Conservation (phyloP, 2,113 vertebrate species). For the Cygnus atratus region DNA sequence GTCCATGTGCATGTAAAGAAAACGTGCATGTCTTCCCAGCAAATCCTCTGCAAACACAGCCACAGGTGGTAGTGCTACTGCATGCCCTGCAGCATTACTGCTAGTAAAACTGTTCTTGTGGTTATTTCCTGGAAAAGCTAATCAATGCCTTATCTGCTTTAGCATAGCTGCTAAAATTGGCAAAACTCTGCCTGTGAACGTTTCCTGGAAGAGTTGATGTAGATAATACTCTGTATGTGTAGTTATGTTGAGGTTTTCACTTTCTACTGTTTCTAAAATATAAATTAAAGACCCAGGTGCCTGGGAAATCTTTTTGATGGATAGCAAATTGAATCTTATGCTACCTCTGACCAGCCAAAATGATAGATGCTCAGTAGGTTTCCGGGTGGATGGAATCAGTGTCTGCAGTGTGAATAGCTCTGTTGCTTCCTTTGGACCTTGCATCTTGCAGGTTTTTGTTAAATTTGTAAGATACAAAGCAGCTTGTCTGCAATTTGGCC, state of each 20-base stretch:
- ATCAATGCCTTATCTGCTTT: not conserved
- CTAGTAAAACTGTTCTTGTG: not conserved
- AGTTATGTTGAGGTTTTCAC: not conserved
- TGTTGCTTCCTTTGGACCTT: constrained; percentile 39
- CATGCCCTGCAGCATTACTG: not conserved
- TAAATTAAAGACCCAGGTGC: not conserved
- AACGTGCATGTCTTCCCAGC: not conserved
- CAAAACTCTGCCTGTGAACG: not conserved
- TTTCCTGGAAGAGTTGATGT: not conserved
- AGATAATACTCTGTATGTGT: fast-evolving
- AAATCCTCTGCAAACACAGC: not conserved
- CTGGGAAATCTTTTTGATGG: not conserved
- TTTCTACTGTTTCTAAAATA: not conserved
- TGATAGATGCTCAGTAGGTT: not conserved
- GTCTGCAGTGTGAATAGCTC: constrained; percentile 27
- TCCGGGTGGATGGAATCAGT: not conserved
- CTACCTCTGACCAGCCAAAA: not conserved
- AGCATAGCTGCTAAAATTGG: not conserved
- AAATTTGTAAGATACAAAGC: constrained; percentile 55
- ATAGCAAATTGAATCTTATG: not conserved
- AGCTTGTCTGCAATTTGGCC: constrained; percentile 60
- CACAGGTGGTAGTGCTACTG: not conserved
- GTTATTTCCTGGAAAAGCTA: constrained; percentile 10
- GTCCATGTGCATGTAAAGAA: not conserved
- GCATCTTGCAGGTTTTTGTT: constrained; percentile 52